These are phyloP conservation scores for Gymnoscopelus braueri DNA, from an alignment of 2,797 vertebrate genomes.

Conservation along the genomic window DNA sequence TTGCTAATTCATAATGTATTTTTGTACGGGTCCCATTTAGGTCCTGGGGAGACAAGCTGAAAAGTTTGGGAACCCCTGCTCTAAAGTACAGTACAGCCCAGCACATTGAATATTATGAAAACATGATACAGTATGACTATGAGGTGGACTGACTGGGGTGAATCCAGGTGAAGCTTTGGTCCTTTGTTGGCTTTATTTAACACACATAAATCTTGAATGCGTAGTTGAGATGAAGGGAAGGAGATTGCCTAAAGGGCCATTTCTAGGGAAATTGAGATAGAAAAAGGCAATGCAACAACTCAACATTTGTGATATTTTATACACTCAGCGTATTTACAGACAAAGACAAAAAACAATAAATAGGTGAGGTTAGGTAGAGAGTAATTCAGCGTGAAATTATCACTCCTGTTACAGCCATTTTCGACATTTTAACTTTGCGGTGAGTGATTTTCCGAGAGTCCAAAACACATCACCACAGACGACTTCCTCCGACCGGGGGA, in stretches of 20 bases:
- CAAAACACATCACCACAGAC: constrained; percentile 49
- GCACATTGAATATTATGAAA: too few species aligned
- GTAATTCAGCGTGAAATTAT: constrained; percentile 28
- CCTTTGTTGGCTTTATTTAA: constrained; percentile 5
- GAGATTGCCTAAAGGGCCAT: background rate
- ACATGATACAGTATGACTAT: too few species aligned
- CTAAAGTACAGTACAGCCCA: too few species aligned
- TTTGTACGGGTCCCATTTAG: too few species aligned
- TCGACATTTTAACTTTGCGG: constrained; percentile 19
- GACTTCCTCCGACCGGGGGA: constrained; percentile 48
- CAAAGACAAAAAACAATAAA: constrained; percentile 2
- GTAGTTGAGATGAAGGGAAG: constrained; percentile 4
- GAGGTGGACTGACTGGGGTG: background rate
- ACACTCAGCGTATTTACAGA: background rate
- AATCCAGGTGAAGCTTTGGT: constrained; percentile 16
- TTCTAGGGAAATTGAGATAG: background rate
- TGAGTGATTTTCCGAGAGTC: constrained; percentile 53
- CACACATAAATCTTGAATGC: background rate
- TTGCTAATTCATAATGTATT: too few species aligned
- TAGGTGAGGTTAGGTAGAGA: constrained; percentile 21
- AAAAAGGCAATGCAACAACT: background rate
- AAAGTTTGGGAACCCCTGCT: too few species aligned
- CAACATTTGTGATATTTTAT: too few species aligned
- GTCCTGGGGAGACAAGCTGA: too few species aligned
- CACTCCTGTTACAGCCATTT: constrained; percentile 20